phyloP scores from a whole-genome alignment of 1,140 invertebrate species.

The Orussus abietinus region DNA sequence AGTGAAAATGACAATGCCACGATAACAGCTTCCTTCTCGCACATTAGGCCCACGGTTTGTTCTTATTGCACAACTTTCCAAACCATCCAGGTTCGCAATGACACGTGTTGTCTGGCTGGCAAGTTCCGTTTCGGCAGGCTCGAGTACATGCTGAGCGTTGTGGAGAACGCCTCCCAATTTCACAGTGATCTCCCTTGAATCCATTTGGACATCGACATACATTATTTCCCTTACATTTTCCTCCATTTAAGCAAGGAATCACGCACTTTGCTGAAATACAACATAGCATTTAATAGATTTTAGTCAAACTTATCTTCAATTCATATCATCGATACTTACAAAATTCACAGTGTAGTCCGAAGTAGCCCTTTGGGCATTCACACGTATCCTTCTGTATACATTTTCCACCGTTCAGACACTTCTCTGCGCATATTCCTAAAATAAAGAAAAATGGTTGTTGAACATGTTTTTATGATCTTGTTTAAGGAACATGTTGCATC shows the following conservation, averaged over 20 bases:
- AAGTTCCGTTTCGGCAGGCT: constrained; percentile 70
- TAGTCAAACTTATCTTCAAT: constrained; percentile 5
- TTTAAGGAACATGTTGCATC: constrained; percentile 17
- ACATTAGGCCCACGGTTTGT: constrained; percentile 55
- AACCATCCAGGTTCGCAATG: constrained; percentile 71
- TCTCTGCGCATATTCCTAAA: constrained; percentile 83
- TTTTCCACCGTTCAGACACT: constrained; percentile 91
- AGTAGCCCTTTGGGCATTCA: constrained; percentile 84
- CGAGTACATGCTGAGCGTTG: constrained; percentile 66
- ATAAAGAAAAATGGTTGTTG: constrained; percentile 25
- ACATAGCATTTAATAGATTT: constrained; percentile 4
- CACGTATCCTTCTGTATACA: constrained; percentile 91
- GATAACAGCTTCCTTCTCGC: too few relatives aligned
- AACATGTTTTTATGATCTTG: constrained; percentile 10
- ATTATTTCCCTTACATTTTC: constrained; percentile 80
- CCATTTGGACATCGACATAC: constrained; percentile 77
- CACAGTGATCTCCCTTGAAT: constrained; percentile 79
- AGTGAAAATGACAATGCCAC: too few relatives aligned
- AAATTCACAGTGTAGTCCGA: constrained; percentile 83
- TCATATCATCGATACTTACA: constrained; percentile 63
- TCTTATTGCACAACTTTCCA: constrained; percentile 66
- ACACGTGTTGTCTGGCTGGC: constrained; percentile 64
- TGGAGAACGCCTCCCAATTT: constrained; percentile 67
- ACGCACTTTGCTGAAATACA: constrained; percentile 74
- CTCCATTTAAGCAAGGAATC: constrained; percentile 82